Percentiles rank a stretch among this genome's conserved stretches.
Evolutionary conservation across 2,113 vertebrate genomes (phyloP).

Genomic region (Tenrec ecaudatus): DNA sequence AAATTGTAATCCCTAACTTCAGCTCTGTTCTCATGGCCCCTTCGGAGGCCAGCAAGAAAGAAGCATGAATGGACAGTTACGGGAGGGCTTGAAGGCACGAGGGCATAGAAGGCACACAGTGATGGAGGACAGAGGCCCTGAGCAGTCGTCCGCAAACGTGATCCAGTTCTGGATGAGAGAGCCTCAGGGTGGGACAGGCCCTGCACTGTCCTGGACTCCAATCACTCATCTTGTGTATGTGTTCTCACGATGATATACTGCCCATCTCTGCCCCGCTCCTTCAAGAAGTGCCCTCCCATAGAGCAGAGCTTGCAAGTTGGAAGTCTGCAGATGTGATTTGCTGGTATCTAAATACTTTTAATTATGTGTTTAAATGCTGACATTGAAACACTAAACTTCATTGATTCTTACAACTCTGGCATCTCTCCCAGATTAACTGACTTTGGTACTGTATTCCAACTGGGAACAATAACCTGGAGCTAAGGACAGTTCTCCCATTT

Average conservation of each 20-base stretch:
- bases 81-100: neutral
- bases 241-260: fast-evolving
- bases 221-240: neutral
- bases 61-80: neutral
- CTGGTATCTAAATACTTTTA: neutral
- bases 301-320: neutral
- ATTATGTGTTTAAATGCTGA: neutral
- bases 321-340: neutral
- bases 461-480: neutral
- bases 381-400: neutral
- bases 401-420: neutral
- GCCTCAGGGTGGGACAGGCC: neutral
- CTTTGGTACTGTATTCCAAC: neutral
- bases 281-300: neutral
- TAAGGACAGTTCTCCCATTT: fast-evolving
- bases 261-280: neutral
- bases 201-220: too few species aligned
- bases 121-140: neutral
- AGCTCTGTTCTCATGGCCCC: constrained; percentile 36
- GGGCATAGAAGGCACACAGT: too few species aligned
- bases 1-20: constrained; percentile 71
- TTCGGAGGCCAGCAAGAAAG: too few species aligned
- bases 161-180: neutral
- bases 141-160: neutral
- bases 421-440: constrained; percentile 11